Evolutionary conservation across 1,140 invertebrate species (phyloP), one percentile per base, ranked within the genome.

Genomic region (Calosoma granatense): DNA sequence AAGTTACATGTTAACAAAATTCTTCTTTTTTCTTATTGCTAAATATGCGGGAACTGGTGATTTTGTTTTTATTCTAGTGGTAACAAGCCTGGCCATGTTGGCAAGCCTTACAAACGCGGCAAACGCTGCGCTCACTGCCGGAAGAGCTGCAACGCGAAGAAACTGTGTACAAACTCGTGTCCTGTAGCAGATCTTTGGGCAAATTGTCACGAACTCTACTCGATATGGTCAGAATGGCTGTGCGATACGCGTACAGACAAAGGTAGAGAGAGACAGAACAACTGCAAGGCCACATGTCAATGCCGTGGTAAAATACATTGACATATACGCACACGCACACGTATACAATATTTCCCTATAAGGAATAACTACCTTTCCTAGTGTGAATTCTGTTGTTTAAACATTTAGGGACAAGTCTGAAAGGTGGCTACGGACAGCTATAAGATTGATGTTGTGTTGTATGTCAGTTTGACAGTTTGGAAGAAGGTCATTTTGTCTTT

Each of bases 151-250:
- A 65, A 76, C 53, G 68, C 75, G 9, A 79, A 76, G 20, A 80
- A 79, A 64, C 77, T 91, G 0, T 90, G 88, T 70, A 84, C 81
- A 19, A 91, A 90, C 74, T 67, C 80, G 0, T 91, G 88, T 67
- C 76, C 78, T 9, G 78, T 77, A 55, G 81, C 78, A 22, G 86
- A 90, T 67, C 70, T 80, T 14, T 90, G 81, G 81, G 78, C 80
- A 26, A 90, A 91, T 69, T 91, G 88, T 65, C 72, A 72, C 36
- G 76, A 86, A 53, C 73, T 90, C 11, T 70, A 78, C 52, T 65
- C 67, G 39, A 76, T 76, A 14, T 81, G 77, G 68, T 74, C 77
- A 0, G 63, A 68, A 9, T 86, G 84, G 84, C 70, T 87, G 1
- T 87, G 85, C 65, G 67, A 78, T 36, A 77, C 74, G 26, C 70